A percentile compares a stretch with the other conserved stretches of the same genome.
Evolutionary conservation across 2,797 vertebrate species (phyloP).

Genomic region (Chrysocyon brachyurus): DNA sequence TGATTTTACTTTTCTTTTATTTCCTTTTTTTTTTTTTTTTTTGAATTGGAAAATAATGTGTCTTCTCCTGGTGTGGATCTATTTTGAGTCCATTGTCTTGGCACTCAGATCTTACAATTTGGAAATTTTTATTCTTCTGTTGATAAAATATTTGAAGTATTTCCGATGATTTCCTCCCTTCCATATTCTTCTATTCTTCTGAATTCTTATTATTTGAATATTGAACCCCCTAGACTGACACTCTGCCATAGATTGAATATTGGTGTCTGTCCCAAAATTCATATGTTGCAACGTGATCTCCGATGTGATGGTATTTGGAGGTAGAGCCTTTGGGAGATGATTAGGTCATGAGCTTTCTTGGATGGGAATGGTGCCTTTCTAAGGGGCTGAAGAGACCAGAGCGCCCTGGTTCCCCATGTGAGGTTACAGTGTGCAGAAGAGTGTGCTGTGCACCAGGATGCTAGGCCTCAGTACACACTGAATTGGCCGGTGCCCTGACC

Average conservation of each 20-base stretch:
- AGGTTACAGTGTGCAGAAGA: neutral
- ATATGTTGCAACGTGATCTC: neutral
- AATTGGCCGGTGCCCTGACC: neutral
- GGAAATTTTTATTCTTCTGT: neutral
- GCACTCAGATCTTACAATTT: neutral
- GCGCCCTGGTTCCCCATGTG: neutral
- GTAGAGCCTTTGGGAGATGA: neutral
- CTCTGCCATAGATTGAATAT: neutral
- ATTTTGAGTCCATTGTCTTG: neutral
- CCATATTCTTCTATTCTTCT: neutral
- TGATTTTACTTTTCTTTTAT: too few relatives aligned
- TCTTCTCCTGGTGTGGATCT: neutral
- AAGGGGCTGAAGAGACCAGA: neutral
- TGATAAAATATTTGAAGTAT: neutral
- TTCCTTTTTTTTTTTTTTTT: neutral
- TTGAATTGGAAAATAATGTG: neutral
- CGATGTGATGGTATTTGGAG: neutral
- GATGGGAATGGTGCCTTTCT: neutral
- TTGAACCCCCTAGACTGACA: neutral
- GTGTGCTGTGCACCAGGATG: neutral
- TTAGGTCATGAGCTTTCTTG: neutral
- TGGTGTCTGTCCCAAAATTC: neutral
- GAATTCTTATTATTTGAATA: constrained; percentile 1
- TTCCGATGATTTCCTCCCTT: neutral
- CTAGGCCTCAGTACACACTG: neutral